Evolutionary conservation across 2,113 vertebrate genomes (phyloP), one percentile per base, ranked within the genome.

Genomic region (Orycteropus afer): DNA sequence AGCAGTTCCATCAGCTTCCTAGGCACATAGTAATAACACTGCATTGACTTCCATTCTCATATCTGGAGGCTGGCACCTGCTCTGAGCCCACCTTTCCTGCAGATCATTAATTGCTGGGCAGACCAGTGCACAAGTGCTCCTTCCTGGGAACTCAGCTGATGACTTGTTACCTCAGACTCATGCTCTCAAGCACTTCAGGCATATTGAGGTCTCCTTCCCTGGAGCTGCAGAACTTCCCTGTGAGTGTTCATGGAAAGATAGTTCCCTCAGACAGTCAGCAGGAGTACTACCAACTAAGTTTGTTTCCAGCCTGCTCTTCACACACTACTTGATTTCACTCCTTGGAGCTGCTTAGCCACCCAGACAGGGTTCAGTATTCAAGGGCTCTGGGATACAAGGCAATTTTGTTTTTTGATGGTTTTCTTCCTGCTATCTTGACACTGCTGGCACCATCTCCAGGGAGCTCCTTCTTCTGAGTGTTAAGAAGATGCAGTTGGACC

Each of bases 301-400:
- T 86, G 1, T 86, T 91, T 86, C 65, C 47, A 91, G 93, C 89
- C 77, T 77, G 53, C 85, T 97, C 92, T 96, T 96, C 93, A 65
- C 88, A 94, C 3, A 8, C 82, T 84, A 67, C 91, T 96, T 13
- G 0, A 12, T 95, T 95, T 97, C 90, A 86, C 37, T 42, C 51
- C 89, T 86, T 45, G 81, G 89, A 97, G 91, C 71, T 53, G 25
- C 47, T 90, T 86, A 11, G 0, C 37, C 51, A 32, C 32, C n/a
- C n/a, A n/a, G n/a, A 47, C 22, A 3, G 37, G 76, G 67, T 53
- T 79, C 76, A 40, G 67, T 18, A 87, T 67, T 91, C 85, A 74
- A 88, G 97, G 69, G 61, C 86, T 94, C 65, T 76, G 86, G 90
- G 73, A 95, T 97, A 59, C 90, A 95, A 71, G 57, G 10, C 40